Base-by-base conservation (phyloP, 37 sponge, comb jelly and placozoan species). In the Spongilla lacustris region DNA sequence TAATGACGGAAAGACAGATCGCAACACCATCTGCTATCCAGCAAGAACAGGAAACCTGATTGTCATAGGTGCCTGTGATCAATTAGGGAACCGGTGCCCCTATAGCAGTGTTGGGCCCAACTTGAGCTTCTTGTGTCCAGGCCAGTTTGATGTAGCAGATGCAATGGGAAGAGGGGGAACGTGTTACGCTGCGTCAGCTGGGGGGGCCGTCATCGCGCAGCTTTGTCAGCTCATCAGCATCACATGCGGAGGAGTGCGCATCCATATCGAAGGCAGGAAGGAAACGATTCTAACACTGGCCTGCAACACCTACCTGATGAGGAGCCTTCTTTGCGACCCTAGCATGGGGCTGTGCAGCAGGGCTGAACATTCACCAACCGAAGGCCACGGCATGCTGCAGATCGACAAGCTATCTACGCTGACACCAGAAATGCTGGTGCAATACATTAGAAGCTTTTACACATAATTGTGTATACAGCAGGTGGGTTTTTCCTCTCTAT, bases 11-110 rank as follows among this genome's bases (percentile, higher is more conserved):
- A 31, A 77, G 78, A 77, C 27, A 13, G 33, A 36, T 11, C 78
- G 78, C 27, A 77, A 77, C 35, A 77, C 78, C 27, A 34, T 77
- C 31, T 30, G 26, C 34, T 77, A 77, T 24, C 78, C 78, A 2
- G 78, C 41, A 35, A 37, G 78, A 10, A 34, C 24, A 1, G 78
- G 78, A 11, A 77, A 77, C 37, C 0, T 77, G 37, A 41, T 77
- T n/a, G 78, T 77, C n/a, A 17, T 77, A 35, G 78, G 78, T 2
- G 78, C 41, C 26, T 48, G 78, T 17, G 78, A 77, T 77, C 35
- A 11, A 8, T 34, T 34, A n/a, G 26, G 37, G 0, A 77, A 77
- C 37, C 78, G 36, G 27, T 14, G 34, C 26, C 14, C 27, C 8
- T 77, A 41, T 24, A 77, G 78, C 37, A 41, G 41, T 24, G 78